A percentile compares a stretch with the other conserved stretches of the same genome.
These are phyloP conservation scores for Pristiophorus japonicus DNA, from an alignment of 2,113 vertebrate species.

Conservation along the genomic window DNA sequence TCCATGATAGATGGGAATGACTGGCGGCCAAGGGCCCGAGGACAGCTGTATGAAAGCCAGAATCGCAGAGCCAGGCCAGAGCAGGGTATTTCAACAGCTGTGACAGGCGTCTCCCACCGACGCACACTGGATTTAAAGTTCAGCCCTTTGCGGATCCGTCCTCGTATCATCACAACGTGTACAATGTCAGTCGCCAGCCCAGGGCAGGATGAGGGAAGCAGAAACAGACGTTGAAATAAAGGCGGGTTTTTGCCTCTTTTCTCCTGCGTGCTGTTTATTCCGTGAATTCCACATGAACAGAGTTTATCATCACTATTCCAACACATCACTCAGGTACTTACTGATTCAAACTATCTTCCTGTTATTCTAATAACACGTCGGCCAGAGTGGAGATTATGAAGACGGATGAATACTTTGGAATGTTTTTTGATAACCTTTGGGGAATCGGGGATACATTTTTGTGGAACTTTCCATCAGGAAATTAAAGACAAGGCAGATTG, in stretches of 20 bases:
- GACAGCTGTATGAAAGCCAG: not conserved
- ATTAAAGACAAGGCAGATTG: not conserved
- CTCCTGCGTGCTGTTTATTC: not conserved
- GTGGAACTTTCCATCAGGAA: not conserved
- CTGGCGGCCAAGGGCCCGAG: not conserved
- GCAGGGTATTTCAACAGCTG: not conserved
- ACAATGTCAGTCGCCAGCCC: not conserved
- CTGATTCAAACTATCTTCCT: not conserved
- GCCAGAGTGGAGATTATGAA: not conserved
- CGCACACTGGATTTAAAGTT: not conserved
- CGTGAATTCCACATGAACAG: not conserved
- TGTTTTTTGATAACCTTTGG: not conserved
- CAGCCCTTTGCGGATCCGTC: not conserved
- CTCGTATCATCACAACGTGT: not conserved
- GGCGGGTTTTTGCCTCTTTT: not conserved
- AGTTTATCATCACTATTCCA: not conserved
- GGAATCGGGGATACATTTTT: not conserved
- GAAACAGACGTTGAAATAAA: not conserved
- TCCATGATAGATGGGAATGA: not conserved
- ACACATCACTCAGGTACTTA: not conserved
- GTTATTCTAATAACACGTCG: not conserved
- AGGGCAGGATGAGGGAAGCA: not conserved
- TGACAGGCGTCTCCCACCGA: not conserved
- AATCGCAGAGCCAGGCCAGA: not conserved
- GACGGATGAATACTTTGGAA: not conserved